Evolutionary conservation across 1,140 invertebrate species (phyloP).

Genomic region (Ganaspis sp.): DNA sequence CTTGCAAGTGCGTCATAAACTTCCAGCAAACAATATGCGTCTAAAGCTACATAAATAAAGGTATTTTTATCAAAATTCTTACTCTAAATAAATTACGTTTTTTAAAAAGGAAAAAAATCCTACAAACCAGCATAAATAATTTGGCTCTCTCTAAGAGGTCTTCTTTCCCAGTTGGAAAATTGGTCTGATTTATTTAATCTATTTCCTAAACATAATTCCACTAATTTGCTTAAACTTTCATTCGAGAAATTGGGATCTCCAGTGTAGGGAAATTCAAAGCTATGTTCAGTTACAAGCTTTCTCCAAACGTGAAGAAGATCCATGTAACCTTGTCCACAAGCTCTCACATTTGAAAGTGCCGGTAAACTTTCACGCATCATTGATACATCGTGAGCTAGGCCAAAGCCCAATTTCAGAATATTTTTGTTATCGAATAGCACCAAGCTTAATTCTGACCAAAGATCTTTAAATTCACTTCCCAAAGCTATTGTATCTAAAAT

Average conservation of each 20-base stretch:
- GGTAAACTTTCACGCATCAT: conserved; percentile 78
- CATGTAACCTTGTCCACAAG: conserved; percentile 73
- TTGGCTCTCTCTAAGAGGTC: conserved; percentile 86
- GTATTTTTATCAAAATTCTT: neutral
- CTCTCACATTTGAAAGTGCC: conserved; percentile 72
- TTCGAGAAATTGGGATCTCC: conserved; percentile 67
- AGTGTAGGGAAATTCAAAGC: conserved; percentile 76
- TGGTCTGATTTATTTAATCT: conserved; percentile 88
- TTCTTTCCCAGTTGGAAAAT: conserved; percentile 91
- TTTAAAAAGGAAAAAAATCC: conserved; percentile 9
- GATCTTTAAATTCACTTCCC: conserved; percentile 73
- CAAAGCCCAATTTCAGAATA: conserved; percentile 82
- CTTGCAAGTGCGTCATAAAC: conserved; percentile 80
- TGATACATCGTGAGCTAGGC: conserved; percentile 77
- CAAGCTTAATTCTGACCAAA: conserved; percentile 77
- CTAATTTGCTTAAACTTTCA: conserved; percentile 82
- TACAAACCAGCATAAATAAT: conserved; percentile 84
- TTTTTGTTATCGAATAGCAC: conserved; percentile 81
- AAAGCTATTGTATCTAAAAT: conserved; percentile 84
- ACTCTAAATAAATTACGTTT: conserved; percentile 27
- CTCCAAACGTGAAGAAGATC: conserved; percentile 78
- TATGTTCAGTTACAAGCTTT: conserved; percentile 73
- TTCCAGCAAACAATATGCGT: conserved; percentile 88
- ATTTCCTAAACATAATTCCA: conserved; percentile 83
- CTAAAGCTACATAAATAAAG: conserved; percentile 79